Percentiles rank a stretch among this genome's conserved stretches.
Conservation (phyloP, 2,888 invertebrate genomes). For the Allacma fusca region DNA sequence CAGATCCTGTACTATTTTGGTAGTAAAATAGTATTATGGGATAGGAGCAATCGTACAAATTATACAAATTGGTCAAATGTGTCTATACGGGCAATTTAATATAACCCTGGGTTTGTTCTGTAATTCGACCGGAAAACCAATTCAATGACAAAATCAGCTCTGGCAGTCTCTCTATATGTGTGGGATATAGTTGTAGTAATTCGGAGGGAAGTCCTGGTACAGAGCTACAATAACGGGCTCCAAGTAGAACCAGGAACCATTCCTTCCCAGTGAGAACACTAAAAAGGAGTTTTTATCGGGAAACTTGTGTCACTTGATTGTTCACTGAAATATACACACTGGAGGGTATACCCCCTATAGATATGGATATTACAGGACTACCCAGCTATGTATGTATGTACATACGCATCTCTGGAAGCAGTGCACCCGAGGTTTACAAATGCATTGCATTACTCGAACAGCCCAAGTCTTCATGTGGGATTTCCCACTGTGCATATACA, state of each 20-base stretch:
- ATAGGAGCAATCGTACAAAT: neutral
- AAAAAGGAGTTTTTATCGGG: conserved; percentile 20
- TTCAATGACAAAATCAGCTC: conserved; percentile 23
- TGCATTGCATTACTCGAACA: neutral
- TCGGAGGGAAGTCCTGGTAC: neutral
- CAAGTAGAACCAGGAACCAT: neutral
- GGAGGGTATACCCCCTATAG: no score
- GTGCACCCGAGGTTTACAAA: no score
- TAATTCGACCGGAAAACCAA: conserved; percentile 28
- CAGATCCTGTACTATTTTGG: no score
- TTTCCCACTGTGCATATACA: neutral
- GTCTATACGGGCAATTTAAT: conserved; percentile 18
- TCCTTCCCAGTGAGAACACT: neutral
- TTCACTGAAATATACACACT: conserved; percentile 20
- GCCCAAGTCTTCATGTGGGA: conserved; percentile 25
- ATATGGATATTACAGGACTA: no score
- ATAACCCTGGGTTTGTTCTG: conserved; percentile 10
- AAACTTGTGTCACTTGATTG: conserved; percentile 34
- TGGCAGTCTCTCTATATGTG: neutral
- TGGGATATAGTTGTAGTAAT: neutral
- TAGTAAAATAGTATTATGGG: no score
- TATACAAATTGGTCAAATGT: conserved; percentile 20
- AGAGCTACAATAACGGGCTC: neutral
- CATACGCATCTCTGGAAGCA: no score
- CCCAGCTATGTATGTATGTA: neutral